A percentile compares a stretch with the other conserved stretches of the same genome.
These are phyloP conservation scores for Anthoscopus minutus DNA, from an alignment of 2,113 vertebrate genomes.

Conservation along the genomic window DNA sequence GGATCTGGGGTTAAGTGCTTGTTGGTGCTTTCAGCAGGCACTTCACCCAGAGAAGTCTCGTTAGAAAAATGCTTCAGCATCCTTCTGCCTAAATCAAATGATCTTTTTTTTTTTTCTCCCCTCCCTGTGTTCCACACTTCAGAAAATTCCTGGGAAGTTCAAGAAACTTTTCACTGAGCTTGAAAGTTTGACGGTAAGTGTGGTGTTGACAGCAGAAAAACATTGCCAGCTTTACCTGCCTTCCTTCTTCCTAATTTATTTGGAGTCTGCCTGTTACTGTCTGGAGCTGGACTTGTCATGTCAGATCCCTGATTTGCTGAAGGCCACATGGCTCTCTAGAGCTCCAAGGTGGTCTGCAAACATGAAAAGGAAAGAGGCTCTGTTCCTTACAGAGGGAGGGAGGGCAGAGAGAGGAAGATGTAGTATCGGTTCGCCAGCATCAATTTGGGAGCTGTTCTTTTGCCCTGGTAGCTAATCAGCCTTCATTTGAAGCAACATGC, in stretches of 20 bases:
- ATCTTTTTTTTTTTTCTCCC: neutral
- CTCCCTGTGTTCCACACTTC: neutral
- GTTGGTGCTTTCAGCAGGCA: neutral
- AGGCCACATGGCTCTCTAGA: neutral
- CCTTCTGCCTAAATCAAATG: neutral
- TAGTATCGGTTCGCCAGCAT: neutral
- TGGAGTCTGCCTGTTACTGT: neutral
- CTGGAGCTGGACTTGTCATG: neutral
- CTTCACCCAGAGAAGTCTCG: neutral
- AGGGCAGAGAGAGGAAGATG: neutral
- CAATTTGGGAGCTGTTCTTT: neutral
- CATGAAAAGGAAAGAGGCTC: neutral
- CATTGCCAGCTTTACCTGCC: neutral
- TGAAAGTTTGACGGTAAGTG: conserved; percentile 91
- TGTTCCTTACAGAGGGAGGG: neutral
- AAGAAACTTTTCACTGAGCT: conserved; percentile 96
- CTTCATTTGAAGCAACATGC: neutral
- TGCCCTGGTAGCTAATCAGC: neutral
- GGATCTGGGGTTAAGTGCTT: neutral
- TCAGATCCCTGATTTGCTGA: neutral
- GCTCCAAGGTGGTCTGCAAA: neutral
- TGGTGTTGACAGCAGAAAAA: neutral
- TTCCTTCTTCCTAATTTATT: neutral
- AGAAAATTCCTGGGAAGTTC: conserved; percentile 98
- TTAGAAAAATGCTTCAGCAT: neutral